These are phyloP conservation scores for Muntiacus reevesi DNA, from an alignment of 2,113 vertebrate species.

Conservation along the genomic window DNA sequence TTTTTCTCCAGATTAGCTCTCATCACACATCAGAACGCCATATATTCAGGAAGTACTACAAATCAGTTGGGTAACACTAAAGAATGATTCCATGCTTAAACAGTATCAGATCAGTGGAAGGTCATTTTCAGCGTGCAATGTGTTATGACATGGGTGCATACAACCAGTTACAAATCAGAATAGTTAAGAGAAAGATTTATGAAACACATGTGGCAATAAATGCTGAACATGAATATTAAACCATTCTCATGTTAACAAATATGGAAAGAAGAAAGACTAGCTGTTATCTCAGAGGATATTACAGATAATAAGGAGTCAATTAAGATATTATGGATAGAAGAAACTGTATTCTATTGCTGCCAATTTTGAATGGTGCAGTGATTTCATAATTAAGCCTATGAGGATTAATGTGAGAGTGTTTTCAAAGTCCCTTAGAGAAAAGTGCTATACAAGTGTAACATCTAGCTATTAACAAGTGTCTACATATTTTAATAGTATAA, in stretches of 20 bases:
- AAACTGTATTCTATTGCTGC: background rate
- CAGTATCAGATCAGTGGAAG: background rate
- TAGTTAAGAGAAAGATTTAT: background rate
- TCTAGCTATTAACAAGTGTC: conserved; percentile 39
- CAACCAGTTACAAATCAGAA: background rate
- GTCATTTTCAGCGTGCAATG: background rate
- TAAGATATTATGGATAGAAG: conserved; percentile 27
- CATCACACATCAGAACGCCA: background rate
- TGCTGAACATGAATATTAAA: background rate
- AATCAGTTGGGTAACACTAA: background rate
- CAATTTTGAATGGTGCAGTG: conserved; percentile 5
- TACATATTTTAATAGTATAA: conserved; percentile 37
- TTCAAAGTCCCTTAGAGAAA: conserved; percentile 37
- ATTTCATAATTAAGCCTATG: conserved; percentile 13
- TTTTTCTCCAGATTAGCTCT: background rate
- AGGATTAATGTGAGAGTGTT: conserved; percentile 22
- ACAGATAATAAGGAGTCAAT: conserved; percentile 22
- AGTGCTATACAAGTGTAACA: background rate
- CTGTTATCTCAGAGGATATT: background rate
- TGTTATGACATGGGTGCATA: background rate
- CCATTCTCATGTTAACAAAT: background rate
- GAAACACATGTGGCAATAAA: background rate
- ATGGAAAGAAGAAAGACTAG: background rate
- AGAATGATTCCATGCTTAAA: background rate
- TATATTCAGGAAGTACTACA: background rate